Evolutionary conservation across 2,113 vertebrate species (phyloP).

Genomic region (Ictalurus furcatus): DNA sequence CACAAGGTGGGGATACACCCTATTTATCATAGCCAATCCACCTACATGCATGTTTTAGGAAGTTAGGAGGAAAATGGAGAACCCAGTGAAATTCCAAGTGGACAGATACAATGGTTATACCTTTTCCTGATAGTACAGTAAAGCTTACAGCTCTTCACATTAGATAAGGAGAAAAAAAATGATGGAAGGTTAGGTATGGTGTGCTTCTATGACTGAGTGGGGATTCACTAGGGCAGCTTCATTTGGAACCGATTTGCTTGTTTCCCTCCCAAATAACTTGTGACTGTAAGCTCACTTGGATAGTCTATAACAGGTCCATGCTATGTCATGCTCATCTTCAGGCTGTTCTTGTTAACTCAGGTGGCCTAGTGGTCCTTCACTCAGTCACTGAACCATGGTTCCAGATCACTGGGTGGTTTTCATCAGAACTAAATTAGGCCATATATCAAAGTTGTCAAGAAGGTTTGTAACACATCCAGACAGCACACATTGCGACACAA

Average conservation of each 20-base stretch:
- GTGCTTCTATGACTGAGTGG: too few relatives aligned
- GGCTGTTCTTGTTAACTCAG: not conserved
- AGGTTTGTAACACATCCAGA: not conserved
- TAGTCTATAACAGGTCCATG: not conserved
- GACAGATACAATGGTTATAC: not conserved
- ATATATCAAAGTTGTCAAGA: not conserved
- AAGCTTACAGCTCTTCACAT: not conserved
- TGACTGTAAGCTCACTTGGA: not conserved
- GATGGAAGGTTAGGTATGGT: too few relatives aligned
- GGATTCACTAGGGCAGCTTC: too few relatives aligned
- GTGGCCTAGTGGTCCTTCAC: not conserved
- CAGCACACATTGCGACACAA: not conserved
- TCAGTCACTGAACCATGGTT: not conserved
- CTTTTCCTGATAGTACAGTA: not conserved
- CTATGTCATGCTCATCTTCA: not conserved
- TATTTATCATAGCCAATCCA: not conserved
- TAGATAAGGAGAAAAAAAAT: not conserved
- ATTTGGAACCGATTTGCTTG: too few relatives aligned
- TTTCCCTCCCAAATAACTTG: too few relatives aligned
- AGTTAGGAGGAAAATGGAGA: not conserved
- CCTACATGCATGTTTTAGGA: not conserved
- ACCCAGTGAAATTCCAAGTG: not conserved
- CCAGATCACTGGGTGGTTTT: not conserved
- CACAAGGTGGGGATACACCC: not conserved
- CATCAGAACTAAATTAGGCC: not conserved